Evolutionary conservation across 2,888 invertebrate species (phyloP), one percentile per base, ranked within the genome.

Genomic region (Serrognathus titanus): DNA sequence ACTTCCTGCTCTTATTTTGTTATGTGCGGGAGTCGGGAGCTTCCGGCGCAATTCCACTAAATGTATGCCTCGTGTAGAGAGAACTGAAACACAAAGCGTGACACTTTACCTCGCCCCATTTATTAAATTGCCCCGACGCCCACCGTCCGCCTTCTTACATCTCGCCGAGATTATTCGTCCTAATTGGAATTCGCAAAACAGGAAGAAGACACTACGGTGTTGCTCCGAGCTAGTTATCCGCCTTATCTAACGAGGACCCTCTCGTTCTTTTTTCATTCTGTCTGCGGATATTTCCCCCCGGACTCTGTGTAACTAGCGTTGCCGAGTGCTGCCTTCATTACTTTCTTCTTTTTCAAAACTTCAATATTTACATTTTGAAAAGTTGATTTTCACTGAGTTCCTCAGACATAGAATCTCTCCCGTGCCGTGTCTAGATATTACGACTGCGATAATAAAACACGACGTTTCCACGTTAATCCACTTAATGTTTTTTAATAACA

Each of bases 71-170:
- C 49, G 7, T 16, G 48, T 53, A 46, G 12, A 31, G 48, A 16
- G 41, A 46, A 56, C 51, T 48, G 51, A 41, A 57, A 48, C 53
- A 52, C 36, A 47, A 47, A 35, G 20, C 46, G 51, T 51, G 53
- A 53, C 53, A 57, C 57, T 57, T 57, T 51, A 38, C 46, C 51
- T 20, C 47, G 57, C 24, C 24, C 54, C 57, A 57, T 57, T 57
- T 57, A 13, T 52, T 57, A 57, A 57, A 57, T 57, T 57, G 50
- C 54, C 51, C 41, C 48, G 54, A 48, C 40, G 40, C 51, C 37
- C 45, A 45, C 48, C 54, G 38, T 45, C 57, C 57, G 51, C 53
- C 53, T 47, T 55, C 48, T 47, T 49, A 46, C 38, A 47, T 47
- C 47, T 57, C 48, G 38, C 46, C 35, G 40, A 48, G 53, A 54